Evolutionary conservation across 2,113 vertebrate species (phyloP).

Genomic region (Anolis carolinensis): DNA sequence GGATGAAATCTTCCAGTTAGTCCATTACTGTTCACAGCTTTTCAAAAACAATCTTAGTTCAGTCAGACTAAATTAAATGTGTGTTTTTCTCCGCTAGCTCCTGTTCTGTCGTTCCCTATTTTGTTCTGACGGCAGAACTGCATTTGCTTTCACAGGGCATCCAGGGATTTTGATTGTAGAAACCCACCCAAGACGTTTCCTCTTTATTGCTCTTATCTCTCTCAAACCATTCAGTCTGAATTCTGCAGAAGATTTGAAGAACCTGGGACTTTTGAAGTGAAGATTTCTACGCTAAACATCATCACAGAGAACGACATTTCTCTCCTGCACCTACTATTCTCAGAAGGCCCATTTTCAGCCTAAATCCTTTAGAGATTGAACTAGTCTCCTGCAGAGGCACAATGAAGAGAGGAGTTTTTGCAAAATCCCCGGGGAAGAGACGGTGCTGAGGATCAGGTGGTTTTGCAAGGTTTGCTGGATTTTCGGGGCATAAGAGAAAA

Average conservation of each 20-base stretch:
- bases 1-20: background rate
- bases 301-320: background rate
- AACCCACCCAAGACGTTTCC: background rate
- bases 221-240: background rate
- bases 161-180: background rate
- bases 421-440: constrained; percentile 54
- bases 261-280: constrained; percentile 44
- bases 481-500: constrained; percentile 38
- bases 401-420: constrained; percentile 26
- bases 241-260: background rate
- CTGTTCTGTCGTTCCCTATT: background rate
- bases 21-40: background rate
- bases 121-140: background rate
- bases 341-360: background rate
- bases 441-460: constrained; percentile 25
- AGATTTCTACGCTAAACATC: constrained; percentile 33
- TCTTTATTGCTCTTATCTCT: background rate
- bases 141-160: background rate
- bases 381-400: constrained; percentile 34
- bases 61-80: background rate
- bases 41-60: background rate
- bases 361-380: background rate
- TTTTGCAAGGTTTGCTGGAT: constrained; percentile 31
- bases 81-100: background rate
- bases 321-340: constrained; percentile 40